Evolutionary conservation across 2,888 invertebrate species (phyloP).

Genomic region (Chloroclysta siterata): DNA sequence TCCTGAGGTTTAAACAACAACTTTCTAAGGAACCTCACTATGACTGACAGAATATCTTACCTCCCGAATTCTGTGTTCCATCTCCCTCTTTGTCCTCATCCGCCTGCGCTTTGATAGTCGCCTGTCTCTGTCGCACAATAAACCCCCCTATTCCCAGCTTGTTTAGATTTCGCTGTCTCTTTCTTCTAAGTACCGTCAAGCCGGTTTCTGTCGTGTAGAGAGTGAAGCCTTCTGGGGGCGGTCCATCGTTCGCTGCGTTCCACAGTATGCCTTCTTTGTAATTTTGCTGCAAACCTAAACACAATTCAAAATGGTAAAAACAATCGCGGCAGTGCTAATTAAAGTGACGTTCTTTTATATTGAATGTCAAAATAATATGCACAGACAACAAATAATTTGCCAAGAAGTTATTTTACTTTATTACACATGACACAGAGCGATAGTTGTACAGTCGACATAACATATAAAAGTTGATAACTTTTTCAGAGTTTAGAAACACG

Average conservation of each 20-base stretch:
- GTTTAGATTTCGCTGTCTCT: slow-evolving; percentile 94
- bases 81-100: slow-evolving; percentile 73
- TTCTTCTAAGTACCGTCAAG: slow-evolving; percentile 91
- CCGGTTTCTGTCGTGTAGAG: slow-evolving; percentile 92
- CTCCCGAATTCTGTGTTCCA: slow-evolving; percentile 64
- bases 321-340: neutral
- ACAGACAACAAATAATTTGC: neutral
- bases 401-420: too few species aligned
- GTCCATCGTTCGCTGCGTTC: slow-evolving; percentile 90
- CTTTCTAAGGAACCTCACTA: neutral
- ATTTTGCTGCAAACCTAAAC: slow-evolving; percentile 38
- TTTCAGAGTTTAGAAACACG: too few species aligned
- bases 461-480: too few species aligned
- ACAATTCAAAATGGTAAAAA: slow-evolving; percentile 2
- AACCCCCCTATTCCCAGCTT: slow-evolving; percentile 96
- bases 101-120: slow-evolving; percentile 64
- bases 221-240: slow-evolving; percentile 93
- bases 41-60: slow-evolving; percentile 46
- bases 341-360: neutral
- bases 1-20: too few species aligned
- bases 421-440: too few species aligned
- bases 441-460: too few species aligned
- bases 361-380: neutral
- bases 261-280: slow-evolving; percentile 94
- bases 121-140: slow-evolving; percentile 89